Conservation (phyloP, 2,888 invertebrate genomes). For the Drosophila nr. perissopoda region DNA sequence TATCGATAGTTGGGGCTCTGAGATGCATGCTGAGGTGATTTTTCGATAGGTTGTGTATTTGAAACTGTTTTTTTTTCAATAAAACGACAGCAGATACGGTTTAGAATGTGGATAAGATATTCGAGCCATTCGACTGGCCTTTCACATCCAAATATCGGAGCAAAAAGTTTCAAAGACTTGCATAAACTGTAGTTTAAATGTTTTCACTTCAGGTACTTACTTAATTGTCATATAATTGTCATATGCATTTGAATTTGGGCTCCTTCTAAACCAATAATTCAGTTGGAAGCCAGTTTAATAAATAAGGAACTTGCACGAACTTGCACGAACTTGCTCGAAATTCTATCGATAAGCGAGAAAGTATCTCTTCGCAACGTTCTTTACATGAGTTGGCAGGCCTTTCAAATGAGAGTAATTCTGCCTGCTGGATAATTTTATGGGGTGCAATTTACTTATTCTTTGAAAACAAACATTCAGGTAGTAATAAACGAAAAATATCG, state of each 20-base stretch:
- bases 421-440: slow-evolving; percentile 10
- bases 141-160: background rate
- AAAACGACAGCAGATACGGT: background rate
- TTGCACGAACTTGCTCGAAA: background rate
- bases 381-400: slow-evolving; percentile 42
- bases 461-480: slow-evolving; percentile 22
- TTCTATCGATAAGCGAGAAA: background rate
- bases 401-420: slow-evolving; percentile 1
- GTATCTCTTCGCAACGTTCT: background rate
- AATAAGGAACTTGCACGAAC: background rate
- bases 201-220: background rate
- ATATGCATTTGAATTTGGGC: background rate
- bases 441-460: slow-evolving; percentile 25
- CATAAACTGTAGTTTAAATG: background rate
- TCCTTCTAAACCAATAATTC: background rate
- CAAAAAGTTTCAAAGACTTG: background rate
- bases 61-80: background rate
- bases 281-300: background rate
- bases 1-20: background rate
- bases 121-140: background rate
- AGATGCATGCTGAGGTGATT: background rate
- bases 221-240: background rate
- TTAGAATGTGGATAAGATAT: background rate
- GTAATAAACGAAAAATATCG: background rate
- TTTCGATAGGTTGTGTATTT: background rate